Conservation (phyloP, 2,797 vertebrate species). For the Enteromius treurensis region DNA sequence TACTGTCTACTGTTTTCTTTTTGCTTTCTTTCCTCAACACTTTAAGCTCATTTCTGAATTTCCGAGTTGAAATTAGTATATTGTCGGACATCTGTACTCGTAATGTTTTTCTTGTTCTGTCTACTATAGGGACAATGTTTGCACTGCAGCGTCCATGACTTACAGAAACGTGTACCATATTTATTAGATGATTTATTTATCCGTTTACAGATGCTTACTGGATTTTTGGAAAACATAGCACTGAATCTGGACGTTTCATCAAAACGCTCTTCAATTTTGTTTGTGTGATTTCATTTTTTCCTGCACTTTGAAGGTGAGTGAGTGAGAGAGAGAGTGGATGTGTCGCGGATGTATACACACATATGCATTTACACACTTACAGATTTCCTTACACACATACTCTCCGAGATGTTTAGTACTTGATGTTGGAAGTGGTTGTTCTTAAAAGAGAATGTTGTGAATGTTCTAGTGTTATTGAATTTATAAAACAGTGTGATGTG, state of each 20-base stretch:
- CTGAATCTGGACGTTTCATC: neutral
- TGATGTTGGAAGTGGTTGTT: conserved; percentile 25
- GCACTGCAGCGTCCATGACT: conserved; percentile 61
- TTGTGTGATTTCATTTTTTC: neutral
- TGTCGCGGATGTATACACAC: neutral
- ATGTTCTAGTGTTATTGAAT: conserved; percentile 32
- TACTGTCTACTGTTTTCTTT: neutral
- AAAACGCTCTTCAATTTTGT: neutral
- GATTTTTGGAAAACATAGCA: neutral
- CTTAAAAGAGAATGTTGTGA: conserved; percentile 34
- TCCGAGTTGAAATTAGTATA: conserved; percentile 39
- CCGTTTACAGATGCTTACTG: conserved; percentile 60
- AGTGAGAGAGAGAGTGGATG: neutral
- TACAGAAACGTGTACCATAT: conserved; percentile 60
- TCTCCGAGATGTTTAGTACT: neutral
- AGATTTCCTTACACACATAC: conserved; percentile 16
- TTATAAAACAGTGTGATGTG: conserved; percentile 15
- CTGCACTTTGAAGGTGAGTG: conserved; percentile 14
- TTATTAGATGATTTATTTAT: conserved; percentile 73
- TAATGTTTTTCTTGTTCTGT: conserved; percentile 36
- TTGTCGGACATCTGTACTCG: conserved; percentile 18
- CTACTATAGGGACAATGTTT: conserved; percentile 49
- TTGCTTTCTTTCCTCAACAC: conserved; percentile 21
- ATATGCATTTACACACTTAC: conserved; percentile 18
- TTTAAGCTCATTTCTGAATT: conserved; percentile 9